Conservation (phyloP, 2,888 invertebrate genomes). For the Campoplex nolae region DNA sequence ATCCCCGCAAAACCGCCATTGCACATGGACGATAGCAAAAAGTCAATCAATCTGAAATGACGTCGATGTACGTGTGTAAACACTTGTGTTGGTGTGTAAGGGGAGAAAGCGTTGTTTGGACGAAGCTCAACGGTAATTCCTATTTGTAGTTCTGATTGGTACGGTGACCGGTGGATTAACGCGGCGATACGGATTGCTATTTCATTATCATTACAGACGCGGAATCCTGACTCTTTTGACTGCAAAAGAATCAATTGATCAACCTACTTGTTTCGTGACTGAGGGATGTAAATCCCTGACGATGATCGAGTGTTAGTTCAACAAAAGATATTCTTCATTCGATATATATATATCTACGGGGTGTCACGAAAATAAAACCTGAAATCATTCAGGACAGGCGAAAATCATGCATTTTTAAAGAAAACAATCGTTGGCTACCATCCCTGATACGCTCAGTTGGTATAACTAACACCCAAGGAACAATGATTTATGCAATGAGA, state of each 20-base stretch:
- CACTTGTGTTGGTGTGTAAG: constrained; percentile 11
- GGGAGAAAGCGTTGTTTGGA: constrained; percentile 79
- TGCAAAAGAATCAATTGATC: constrained; percentile 41
- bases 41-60: constrained; percentile 81
- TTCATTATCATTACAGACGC: constrained; percentile 62
- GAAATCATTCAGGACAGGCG: background rate
- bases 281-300: constrained; percentile 33
- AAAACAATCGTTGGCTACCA: background rate
- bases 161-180: constrained; percentile 39
- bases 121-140: constrained; percentile 82
- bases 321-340: constrained; percentile 37
- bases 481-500: too few relatives aligned
- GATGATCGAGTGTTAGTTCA: constrained; percentile 55
- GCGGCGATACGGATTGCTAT: constrained; percentile 59
- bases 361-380: background rate
- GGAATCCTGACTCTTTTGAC: constrained; percentile 40
- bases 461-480: too few relatives aligned
- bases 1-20: constrained; percentile 54
- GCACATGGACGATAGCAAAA: constrained; percentile 72
- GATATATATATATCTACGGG: background rate
- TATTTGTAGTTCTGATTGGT: constrained; percentile 80
- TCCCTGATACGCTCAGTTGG: too few relatives aligned
- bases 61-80: constrained; percentile 32
- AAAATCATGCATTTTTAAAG: background rate
- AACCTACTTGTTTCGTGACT: constrained; percentile 46